A percentile compares a stretch with the other conserved stretches of the same genome.
These are phyloP conservation scores for Bothrops alternatus DNA, from an alignment of 2,797 vertebrate genomes.

Conservation along the genomic window DNA sequence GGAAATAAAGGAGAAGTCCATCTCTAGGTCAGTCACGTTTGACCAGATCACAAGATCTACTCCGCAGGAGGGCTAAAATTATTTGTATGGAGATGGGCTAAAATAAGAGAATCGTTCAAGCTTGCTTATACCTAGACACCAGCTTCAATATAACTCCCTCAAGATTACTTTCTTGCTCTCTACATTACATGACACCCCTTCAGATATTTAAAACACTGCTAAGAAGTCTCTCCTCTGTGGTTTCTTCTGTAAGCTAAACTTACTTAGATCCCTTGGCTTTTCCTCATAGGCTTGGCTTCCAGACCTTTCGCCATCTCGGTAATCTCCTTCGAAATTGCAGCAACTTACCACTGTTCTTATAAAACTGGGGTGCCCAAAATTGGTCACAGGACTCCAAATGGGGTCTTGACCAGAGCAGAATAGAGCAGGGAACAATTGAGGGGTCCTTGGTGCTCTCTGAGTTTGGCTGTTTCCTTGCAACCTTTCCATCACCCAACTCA, in stretches of 20 bases:
- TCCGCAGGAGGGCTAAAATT: not conserved
- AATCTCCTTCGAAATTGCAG: not conserved
- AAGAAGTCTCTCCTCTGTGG: not conserved
- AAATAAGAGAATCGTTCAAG: not conserved
- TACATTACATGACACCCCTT: not conserved
- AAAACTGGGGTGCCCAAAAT: not conserved
- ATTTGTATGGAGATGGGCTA: not conserved
- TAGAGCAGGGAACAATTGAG: not conserved
- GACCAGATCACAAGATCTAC: not conserved
- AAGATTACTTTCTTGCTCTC: not conserved
- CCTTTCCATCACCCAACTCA: not conserved
- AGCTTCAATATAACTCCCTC: not conserved
- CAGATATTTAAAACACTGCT: not conserved
- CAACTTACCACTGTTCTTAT: not conserved
- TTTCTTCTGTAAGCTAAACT: not conserved
- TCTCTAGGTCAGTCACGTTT: not conserved
- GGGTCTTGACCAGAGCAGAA: not conserved
- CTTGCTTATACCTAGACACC: not conserved
- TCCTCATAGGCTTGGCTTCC: not conserved
- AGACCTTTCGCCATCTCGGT: not conserved
- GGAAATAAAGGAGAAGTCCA: not conserved
- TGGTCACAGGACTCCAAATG: not conserved
- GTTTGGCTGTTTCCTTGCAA: not conserved
- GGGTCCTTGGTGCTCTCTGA: not conserved
- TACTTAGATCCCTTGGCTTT: not conserved